A percentile compares a stretch with the other conserved stretches of the same genome.
phyloP scores from a whole-genome alignment of 2,888 invertebrate species.

The Xanthorhoe designata region DNA sequence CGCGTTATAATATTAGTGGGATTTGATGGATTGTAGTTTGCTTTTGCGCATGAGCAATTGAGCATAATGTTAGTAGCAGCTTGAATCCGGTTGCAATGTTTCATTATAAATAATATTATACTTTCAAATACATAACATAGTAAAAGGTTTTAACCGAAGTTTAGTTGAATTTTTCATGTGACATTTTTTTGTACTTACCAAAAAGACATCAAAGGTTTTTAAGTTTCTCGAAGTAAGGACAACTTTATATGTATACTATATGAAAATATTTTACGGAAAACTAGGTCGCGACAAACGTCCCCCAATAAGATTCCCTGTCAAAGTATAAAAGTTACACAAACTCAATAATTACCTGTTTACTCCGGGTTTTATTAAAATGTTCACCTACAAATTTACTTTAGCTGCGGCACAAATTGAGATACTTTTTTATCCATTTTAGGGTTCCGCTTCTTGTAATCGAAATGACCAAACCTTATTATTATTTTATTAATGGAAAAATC shows the following conservation, averaged over 20 bases:
- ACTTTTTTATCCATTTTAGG: slow-evolving; percentile 29
- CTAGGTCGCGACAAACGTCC: slow-evolving; percentile 2
- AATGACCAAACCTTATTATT: background rate
- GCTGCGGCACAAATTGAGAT: slow-evolving; percentile 77
- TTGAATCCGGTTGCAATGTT: no score
- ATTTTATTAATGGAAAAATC: no score
- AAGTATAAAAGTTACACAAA: slow-evolving; percentile 28
- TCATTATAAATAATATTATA: no score
- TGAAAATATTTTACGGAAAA: background rate
- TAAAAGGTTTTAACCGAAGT: no score
- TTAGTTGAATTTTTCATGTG: background rate
- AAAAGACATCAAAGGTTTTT: background rate
- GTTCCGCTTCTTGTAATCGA: slow-evolving; percentile 3
- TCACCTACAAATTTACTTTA: slow-evolving; percentile 67
- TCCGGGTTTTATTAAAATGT: slow-evolving; percentile 21
- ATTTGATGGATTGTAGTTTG: no score
- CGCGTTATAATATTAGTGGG: no score
- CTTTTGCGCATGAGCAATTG: no score
- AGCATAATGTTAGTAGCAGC: no score
- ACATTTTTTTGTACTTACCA: no score
- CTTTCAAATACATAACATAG: no score
- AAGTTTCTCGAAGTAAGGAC: background rate
- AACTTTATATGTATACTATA: background rate
- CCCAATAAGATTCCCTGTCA: slow-evolving; percentile 10
- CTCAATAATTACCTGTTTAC: slow-evolving; percentile 35